Conservation (phyloP, 2,797 vertebrate genomes). For the Rhodeus uyekii region DNA sequence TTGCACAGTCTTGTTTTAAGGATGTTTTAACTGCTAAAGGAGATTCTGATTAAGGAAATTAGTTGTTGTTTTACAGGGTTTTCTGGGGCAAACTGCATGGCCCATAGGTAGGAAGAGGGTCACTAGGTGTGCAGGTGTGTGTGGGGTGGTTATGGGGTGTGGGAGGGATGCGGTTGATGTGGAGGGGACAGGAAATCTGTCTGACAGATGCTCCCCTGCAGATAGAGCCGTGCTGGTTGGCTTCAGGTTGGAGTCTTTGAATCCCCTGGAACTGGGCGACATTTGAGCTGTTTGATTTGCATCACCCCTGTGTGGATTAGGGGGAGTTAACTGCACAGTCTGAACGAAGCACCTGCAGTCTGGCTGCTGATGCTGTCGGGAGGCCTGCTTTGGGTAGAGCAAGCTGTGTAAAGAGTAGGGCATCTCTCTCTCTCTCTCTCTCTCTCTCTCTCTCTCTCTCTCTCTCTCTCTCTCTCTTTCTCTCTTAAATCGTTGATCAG, state of each 20-base stretch:
- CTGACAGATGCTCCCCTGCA: slow-evolving; percentile 59
- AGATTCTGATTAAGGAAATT: neutral
- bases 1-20: neutral
- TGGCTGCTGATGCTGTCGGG: neutral
- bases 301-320: slow-evolving; percentile 61
- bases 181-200: slow-evolving; percentile 31
- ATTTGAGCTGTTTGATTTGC: slow-evolving; percentile 61
- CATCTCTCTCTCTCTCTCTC: neutral
- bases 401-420: neutral
- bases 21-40: neutral
- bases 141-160: slow-evolving; percentile 15
- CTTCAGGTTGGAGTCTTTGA: slow-evolving; percentile 54
- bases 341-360: slow-evolving; percentile 39
- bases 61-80: neutral
- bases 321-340: slow-evolving; percentile 54
- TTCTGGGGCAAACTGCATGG: neutral
- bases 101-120: slow-evolving; percentile 13
- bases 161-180: slow-evolving; percentile 21
- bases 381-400: neutral
- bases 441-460: neutral
- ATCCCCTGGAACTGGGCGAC: slow-evolving; percentile 61
- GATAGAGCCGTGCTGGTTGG: slow-evolving; percentile 55
- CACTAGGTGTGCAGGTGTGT: slow-evolving; percentile 8
- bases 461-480: neutral
- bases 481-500: neutral